Conservation (phyloP, 2,888 invertebrate genomes). For the Hypselothyrea guttata region DNA sequence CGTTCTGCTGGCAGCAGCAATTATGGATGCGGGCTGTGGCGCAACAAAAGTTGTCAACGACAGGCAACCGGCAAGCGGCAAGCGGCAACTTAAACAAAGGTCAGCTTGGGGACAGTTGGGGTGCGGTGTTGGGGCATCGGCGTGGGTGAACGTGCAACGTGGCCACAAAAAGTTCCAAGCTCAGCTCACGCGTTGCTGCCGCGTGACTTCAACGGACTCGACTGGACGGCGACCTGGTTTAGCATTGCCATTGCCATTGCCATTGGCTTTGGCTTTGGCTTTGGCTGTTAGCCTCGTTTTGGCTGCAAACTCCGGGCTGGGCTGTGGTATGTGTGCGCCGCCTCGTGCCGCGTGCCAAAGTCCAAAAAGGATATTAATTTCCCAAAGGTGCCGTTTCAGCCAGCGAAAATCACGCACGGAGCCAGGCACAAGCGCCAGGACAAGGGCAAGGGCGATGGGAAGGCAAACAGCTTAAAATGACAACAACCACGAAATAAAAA, state of each 20-base stretch:
- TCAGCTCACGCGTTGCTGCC: slow-evolving; percentile 70
- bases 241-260: background rate
- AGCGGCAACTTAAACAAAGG: slow-evolving; percentile 55
- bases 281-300: slow-evolving; percentile 3
- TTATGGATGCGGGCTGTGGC: slow-evolving; percentile 47
- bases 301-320: background rate
- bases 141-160: slow-evolving; percentile 67
- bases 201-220: slow-evolving; percentile 62
- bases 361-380: slow-evolving; percentile 80
- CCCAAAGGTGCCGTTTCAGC: slow-evolving; percentile 79
- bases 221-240: slow-evolving; percentile 18
- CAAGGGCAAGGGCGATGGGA: background rate
- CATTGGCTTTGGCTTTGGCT: background rate
- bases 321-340: slow-evolving; percentile 16
- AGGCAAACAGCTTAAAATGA: slow-evolving; percentile 13
- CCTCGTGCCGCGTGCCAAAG: slow-evolving; percentile 43
- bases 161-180: slow-evolving; percentile 65
- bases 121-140: slow-evolving; percentile 5
- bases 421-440: slow-evolving; percentile 17
- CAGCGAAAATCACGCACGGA: slow-evolving; percentile 73
- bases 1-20: slow-evolving; percentile 37
- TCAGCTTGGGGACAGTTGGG: slow-evolving; percentile 22
- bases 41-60: slow-evolving; percentile 74
- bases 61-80: slow-evolving; percentile 45
- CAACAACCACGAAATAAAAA: slow-evolving; percentile 55